Conservation (phyloP, 2,888 invertebrate species). For the Erannis defoliaria region DNA sequence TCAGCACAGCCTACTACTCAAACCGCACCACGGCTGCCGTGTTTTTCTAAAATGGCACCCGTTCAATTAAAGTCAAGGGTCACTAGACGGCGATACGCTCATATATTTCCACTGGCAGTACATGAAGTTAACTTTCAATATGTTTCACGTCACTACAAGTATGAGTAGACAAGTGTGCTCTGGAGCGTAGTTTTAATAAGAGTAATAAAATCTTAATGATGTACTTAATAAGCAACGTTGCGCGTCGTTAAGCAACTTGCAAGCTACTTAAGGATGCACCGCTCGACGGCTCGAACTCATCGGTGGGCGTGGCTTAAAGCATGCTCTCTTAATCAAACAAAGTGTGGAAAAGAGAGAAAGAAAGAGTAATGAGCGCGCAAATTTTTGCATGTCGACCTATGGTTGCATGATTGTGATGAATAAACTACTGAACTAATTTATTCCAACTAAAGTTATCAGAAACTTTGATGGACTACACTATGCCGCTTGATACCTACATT, state of each 20-base stretch:
- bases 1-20: conserved; percentile 28
- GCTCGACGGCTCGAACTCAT: too few species aligned
- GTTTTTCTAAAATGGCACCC: conserved; percentile 53
- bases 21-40: conserved; percentile 38
- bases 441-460: too few species aligned
- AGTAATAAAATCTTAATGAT: conserved; percentile 9
- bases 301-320: too few species aligned
- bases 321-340: too few species aligned
- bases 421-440: too few species aligned
- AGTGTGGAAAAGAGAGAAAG: too few species aligned
- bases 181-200: background rate
- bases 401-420: too few species aligned
- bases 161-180: background rate
- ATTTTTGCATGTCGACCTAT: too few species aligned
- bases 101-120: conserved; percentile 19
- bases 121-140: conserved; percentile 1
- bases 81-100: conserved; percentile 43
- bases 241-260: conserved; percentile 33
- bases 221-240: conserved; percentile 24
- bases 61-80: conserved; percentile 56
- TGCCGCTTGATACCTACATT: too few species aligned
- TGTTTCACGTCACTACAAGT: background rate
- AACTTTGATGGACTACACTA: too few species aligned
- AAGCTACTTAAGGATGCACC: conserved; percentile 3
- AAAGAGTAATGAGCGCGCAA: too few species aligned